Evolutionary conservation across 2,888 invertebrate genomes (phyloP).

Genomic region (Nebria salina): DNA sequence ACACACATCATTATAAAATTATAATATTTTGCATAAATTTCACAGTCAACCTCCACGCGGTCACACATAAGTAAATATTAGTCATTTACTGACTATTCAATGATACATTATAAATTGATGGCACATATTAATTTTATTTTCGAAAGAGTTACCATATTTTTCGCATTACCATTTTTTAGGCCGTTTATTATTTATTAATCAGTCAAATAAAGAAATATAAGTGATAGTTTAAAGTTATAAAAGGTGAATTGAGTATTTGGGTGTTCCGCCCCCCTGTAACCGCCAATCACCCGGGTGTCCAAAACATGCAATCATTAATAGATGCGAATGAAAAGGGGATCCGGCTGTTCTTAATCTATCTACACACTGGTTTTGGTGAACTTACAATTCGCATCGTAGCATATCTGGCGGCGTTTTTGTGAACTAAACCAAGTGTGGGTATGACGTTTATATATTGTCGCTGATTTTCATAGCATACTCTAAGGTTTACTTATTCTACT

Average conservation of each 20-base stretch:
- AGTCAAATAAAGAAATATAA: too few species aligned
- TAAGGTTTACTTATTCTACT: conserved; percentile 26
- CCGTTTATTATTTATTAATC: too few species aligned
- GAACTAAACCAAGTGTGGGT: conserved; percentile 56
- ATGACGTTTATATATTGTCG: conserved; percentile 59
- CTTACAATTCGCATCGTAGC: not conserved
- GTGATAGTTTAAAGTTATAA: not conserved
- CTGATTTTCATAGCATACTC: conserved; percentile 48
- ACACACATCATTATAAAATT: conserved; percentile 55
- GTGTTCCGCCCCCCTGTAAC: conserved; percentile 12
- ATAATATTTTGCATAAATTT: conserved; percentile 55
- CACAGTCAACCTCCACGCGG: conserved; percentile 31
- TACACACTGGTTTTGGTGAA: conserved; percentile 5
- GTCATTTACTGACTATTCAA: not conserved
- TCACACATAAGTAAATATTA: not conserved
- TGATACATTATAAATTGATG: not conserved
- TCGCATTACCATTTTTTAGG: too few species aligned
- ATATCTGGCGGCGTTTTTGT: conserved; percentile 15
- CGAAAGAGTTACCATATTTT: too few species aligned
- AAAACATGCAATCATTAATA: conserved; percentile 30
- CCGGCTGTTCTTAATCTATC: not conserved
- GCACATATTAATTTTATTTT: too few species aligned
- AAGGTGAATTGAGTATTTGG: not conserved
- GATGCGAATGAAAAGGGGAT: not conserved
- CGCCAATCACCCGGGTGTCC: conserved; percentile 32